These are phyloP conservation scores for Hippocampus barbouri DNA, from an alignment of 2,113 vertebrate genomes.

Conservation along the genomic window DNA sequence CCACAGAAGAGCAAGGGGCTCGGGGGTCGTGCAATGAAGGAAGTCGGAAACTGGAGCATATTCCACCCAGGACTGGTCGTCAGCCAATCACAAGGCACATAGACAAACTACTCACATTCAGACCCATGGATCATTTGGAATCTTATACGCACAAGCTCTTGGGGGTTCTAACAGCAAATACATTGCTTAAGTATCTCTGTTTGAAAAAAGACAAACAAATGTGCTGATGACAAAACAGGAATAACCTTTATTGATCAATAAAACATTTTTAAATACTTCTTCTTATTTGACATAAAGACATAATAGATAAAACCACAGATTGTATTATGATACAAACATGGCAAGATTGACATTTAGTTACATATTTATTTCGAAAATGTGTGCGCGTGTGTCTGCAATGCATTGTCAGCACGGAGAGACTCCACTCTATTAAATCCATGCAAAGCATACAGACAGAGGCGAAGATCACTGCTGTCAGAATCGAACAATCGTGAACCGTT, in stretches of 20 bases:
- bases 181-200: not conserved
- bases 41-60: no score
- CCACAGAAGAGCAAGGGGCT: no score
- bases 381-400: not conserved
- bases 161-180: not conserved
- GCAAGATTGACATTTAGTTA: constrained; percentile 30
- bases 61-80: not conserved
- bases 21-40: no score
- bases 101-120: not conserved
- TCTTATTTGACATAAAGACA: constrained; percentile 62
- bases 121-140: no score
- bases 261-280: constrained; percentile 73
- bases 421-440: constrained; percentile 40
- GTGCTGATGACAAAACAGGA: constrained; percentile 62
- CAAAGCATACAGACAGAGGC: constrained; percentile 52
- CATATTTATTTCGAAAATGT: constrained; percentile 7
- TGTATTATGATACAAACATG: constrained; percentile 54
- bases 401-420: not conserved
- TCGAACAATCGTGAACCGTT: constrained; percentile 4
- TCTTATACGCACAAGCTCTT: not conserved
- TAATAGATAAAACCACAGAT: constrained; percentile 51
- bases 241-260: constrained; percentile 95
- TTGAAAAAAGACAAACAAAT: not conserved
- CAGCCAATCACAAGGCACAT: not conserved
- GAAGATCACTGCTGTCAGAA: constrained; percentile 50